Percentiles rank a stretch among this genome's conserved stretches.
Conservation (phyloP, 1,140 invertebrate species). For the Adelges cooleyi region DNA sequence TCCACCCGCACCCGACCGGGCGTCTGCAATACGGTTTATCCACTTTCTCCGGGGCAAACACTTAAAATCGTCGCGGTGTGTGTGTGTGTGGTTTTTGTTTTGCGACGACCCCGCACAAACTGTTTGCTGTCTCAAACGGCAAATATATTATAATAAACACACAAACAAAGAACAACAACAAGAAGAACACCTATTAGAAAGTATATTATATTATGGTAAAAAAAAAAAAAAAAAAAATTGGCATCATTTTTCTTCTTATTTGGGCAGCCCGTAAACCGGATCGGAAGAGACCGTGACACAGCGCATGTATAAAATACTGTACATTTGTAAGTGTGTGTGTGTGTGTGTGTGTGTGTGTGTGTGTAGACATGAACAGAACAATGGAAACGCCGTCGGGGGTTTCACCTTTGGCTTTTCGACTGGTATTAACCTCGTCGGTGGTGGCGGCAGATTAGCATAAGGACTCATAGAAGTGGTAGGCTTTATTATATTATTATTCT, state of each 20-base stretch:
- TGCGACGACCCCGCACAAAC: too few relatives aligned
- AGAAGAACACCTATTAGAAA: too few relatives aligned
- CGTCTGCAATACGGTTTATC: not conserved
- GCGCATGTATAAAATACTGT: too few relatives aligned
- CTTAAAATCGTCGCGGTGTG: too few relatives aligned
- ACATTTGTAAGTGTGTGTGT: too few relatives aligned
- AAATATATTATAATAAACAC: too few relatives aligned
- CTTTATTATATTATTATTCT: not conserved
- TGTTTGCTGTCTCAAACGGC: too few relatives aligned
- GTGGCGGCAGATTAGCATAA: conserved; percentile 15
- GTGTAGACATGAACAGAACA: not conserved
- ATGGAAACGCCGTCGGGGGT: conserved; percentile 7
- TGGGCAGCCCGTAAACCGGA: not conserved
- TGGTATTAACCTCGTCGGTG: not conserved
- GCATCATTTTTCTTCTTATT: not conserved
- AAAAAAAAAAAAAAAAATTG: not conserved
- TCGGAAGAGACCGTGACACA: not conserved
- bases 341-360: too few relatives aligned
- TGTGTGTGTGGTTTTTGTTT: too few relatives aligned
- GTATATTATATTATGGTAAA: too few relatives aligned
- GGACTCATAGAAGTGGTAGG: not conserved
- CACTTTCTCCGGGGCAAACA: not conserved
- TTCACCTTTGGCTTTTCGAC: conserved; percentile 17
- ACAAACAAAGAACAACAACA: too few relatives aligned
- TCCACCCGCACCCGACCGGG: not conserved